phyloP scores from a whole-genome alignment of 2,797 vertebrate species.

The Echeneis naucrates region DNA sequence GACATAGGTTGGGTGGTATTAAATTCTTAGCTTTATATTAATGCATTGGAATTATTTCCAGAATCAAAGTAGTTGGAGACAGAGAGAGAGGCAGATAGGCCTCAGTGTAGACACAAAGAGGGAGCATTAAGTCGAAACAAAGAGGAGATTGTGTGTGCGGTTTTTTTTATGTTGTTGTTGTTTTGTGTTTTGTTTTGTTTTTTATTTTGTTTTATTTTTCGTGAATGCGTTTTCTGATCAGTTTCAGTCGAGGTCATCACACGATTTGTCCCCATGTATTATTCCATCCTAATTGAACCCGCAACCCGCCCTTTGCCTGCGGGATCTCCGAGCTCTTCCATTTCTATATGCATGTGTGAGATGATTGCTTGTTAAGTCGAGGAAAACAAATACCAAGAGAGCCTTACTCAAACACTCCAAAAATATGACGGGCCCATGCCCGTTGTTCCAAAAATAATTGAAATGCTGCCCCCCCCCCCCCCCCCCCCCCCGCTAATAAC shows the following conservation, averaged over 20 bases:
- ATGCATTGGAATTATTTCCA: constrained; percentile 54
- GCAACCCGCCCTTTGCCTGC: constrained; percentile 71
- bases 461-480: constrained; percentile 56
- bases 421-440: constrained; percentile 56
- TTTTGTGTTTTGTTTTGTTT: not conserved
- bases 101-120: constrained; percentile 52
- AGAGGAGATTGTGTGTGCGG: constrained; percentile 31
- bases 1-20: constrained; percentile 72
- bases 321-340: constrained; percentile 63
- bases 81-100: constrained; percentile 42
- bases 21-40: constrained; percentile 69
- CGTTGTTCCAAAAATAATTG: constrained; percentile 63
- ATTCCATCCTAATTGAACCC: constrained; percentile 80
- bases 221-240: constrained; percentile 71
- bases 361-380: constrained; percentile 77
- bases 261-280: constrained; percentile 76
- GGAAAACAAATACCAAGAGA: constrained; percentile 77
- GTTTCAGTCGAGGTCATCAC: constrained; percentile 74
- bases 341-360: constrained; percentile 69
- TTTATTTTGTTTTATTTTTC: too few species aligned
- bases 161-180: too few species aligned
- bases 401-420: constrained; percentile 68
- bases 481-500: constrained; percentile 47
- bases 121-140: constrained; percentile 63
- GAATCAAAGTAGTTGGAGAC: constrained; percentile 55